These are phyloP conservation scores for Poeciliopsis infans DNA, from an alignment of 2,797 vertebrate genomes.

Conservation along the genomic window DNA sequence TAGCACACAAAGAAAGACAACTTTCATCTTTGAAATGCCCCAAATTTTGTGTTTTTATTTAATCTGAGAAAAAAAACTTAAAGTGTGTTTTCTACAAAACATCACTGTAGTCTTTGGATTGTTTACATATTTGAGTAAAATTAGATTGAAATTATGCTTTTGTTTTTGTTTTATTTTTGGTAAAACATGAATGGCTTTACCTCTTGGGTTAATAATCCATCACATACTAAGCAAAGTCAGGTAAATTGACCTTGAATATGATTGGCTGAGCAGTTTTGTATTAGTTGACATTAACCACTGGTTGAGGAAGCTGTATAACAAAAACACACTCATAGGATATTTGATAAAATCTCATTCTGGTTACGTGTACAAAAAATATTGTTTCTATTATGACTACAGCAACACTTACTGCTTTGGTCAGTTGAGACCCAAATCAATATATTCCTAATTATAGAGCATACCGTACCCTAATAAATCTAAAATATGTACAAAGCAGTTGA, in stretches of 20 bases:
- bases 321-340: not conserved
- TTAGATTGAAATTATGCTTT: not conserved
- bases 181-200: conserved; percentile 22
- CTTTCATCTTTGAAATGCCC: not conserved
- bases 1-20: not conserved
- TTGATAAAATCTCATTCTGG: not conserved
- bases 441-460: not conserved
- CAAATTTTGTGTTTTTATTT: not conserved
- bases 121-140: not conserved
- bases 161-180: conserved; percentile 41
- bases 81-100: not conserved
- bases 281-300: conserved; percentile 28
- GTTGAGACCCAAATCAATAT: not conserved
- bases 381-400: not conserved
- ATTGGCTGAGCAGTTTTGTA: conserved; percentile 22
- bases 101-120: not conserved
- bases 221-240: not conserved
- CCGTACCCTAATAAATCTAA: conserved; percentile 3
- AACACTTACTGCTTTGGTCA: conserved; percentile 10
- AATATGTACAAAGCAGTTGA: conserved; percentile 34
- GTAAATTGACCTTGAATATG: not conserved
- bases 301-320: conserved; percentile 9
- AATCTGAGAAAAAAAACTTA: not conserved
- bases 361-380: not conserved
- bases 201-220: not conserved